Base-by-base conservation (phyloP, 2,113 vertebrate species). In the Nasalis larvatus region DNA sequence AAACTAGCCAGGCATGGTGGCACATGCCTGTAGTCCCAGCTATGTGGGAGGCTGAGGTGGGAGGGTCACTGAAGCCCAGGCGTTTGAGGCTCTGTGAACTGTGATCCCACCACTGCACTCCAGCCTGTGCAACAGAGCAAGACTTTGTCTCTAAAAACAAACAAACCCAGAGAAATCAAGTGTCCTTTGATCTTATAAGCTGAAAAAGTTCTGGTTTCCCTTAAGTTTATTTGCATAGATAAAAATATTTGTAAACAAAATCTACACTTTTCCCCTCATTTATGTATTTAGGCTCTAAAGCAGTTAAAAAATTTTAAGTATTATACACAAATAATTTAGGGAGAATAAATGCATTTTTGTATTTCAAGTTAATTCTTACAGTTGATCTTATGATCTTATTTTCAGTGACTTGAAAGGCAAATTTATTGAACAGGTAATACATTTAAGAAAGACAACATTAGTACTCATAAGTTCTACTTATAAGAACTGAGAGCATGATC, bases 331-430 rank as follows among this genome's bases (percentile, higher is more conserved):
- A 37, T 58, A 93, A 90, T 71, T 66, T 91, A 97, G 45, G 52
- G 47, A 97, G 25, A 89, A 86, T 30, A 3, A 54, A 87, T 30
- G 40, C 1, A 78, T 14, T 60, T 96, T 78, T 92, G 32, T 27
- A 96, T 86, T 92, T 94, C 40, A 90, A 92, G 23, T 40, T 32
- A 92, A 89, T 68, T 92, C 94, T 89, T 81, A 45, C 23, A 96
- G 86, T 6, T 68, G 32, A 77, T 91, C 32, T 90, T 90, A 91
- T 25, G 25, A 77, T 91, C 32, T 90, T 90, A 91, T 30, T 93
- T 97, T 96, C 56, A 93, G 58, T 32, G n/a, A 95, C 45, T 94
- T 95, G 10, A 96, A 17, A 95, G 66, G 56, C 40, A 95, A 92
- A 96, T 47, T 23, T 49, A 93, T 84, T 89, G 94, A 73, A 94